Evolutionary conservation across 2,888 invertebrate genomes (phyloP).

Genomic region (Tenthredo notha): DNA sequence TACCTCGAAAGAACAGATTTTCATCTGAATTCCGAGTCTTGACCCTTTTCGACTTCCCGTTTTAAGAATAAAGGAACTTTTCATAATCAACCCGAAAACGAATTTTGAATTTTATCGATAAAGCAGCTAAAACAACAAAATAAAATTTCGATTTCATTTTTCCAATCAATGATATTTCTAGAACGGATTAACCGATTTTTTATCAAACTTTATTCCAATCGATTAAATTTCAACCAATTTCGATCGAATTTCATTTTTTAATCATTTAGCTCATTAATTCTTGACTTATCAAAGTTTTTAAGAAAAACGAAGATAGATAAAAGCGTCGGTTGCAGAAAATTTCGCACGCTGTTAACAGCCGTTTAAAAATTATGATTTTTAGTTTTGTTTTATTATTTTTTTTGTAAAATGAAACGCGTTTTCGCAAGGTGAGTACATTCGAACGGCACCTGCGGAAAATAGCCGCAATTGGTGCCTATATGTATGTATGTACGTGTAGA

Average conservation of each 20-base stretch:
- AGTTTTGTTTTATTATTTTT: not conserved
- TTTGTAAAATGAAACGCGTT: constrained; percentile 4
- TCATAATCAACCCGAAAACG: not conserved
- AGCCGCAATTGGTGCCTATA: not conserved
- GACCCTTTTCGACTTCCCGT: not conserved
- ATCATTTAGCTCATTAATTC: not conserved
- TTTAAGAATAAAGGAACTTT: not conserved
- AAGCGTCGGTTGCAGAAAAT: not conserved
- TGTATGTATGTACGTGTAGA: not conserved
- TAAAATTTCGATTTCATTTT: no score
- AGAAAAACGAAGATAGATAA: not conserved
- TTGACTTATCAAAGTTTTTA: not conserved
- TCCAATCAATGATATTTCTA: no score
- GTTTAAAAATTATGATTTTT: not conserved
- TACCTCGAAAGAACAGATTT: not conserved
- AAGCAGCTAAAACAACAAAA: no score
- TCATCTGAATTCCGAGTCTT: not conserved
- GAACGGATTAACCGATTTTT: not conserved
- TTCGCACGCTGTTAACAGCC: not conserved
- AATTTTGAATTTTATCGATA: no score
- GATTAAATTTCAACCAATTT: not conserved
- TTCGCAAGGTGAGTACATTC: constrained; percentile 29
- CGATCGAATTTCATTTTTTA: not conserved
- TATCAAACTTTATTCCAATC: not conserved
- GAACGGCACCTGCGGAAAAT: constrained; percentile 46